phyloP scores from a whole-genome alignment of 2,113 vertebrate species.

The Lagopus muta region DNA sequence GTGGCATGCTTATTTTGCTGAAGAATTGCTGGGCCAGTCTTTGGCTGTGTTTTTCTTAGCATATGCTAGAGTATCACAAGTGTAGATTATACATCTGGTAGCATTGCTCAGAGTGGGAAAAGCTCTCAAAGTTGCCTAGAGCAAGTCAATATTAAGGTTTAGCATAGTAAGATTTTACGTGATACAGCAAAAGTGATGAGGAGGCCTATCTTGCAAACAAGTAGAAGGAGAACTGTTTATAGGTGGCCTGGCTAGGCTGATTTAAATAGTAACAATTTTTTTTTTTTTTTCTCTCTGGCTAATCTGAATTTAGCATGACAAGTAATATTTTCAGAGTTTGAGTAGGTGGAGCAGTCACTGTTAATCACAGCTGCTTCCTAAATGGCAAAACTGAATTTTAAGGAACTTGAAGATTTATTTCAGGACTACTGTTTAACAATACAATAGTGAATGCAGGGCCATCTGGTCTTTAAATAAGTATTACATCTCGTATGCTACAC shows the following conservation, averaged over 20 bases:
- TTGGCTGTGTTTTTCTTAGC: not conserved
- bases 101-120: not conserved
- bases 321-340: constrained; percentile 28
- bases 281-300: not conserved
- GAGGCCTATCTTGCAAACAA: not conserved
- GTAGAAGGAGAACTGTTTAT: not conserved
- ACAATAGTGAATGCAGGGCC: not conserved
- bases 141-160: not conserved
- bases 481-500: not conserved
- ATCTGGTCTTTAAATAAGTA: not conserved
- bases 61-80: not conserved
- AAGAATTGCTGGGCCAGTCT: not conserved
- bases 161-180: not conserved
- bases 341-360: not conserved
- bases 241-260: constrained; percentile 6
- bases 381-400: not conserved
- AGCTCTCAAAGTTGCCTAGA: not conserved
- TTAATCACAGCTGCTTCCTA: constrained; percentile 17
- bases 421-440: not conserved
- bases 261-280: not conserved
- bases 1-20: not conserved
- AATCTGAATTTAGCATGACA: constrained; percentile 10
- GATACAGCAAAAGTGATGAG: not conserved
- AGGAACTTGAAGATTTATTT: not conserved
- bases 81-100: not conserved